A percentile compares a stretch with the other conserved stretches of the same genome.
phyloP scores from a whole-genome alignment of 2,888 invertebrate species.

The Drosophila anomalata region DNA sequence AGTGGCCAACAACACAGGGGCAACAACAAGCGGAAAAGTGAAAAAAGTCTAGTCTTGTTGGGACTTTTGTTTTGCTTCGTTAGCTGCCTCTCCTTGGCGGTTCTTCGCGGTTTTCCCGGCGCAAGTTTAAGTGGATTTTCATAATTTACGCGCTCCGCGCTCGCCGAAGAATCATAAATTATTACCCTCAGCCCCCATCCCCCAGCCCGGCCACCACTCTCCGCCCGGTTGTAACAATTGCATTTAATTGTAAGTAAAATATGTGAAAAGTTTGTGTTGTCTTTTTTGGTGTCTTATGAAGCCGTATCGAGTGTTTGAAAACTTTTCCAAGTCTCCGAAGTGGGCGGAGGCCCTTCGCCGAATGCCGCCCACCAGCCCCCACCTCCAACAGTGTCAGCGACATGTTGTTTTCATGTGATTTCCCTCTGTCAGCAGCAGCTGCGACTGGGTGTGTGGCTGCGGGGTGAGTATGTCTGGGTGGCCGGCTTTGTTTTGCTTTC shows the following conservation, averaged over 20 bases:
- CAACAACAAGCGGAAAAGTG: slow-evolving; percentile 6
- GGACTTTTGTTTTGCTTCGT: slow-evolving; percentile 74
- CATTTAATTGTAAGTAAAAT: slow-evolving; percentile 79
- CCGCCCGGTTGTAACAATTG: slow-evolving; percentile 61
- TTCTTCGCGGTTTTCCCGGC: slow-evolving; percentile 33
- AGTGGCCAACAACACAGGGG: slow-evolving; percentile 17
- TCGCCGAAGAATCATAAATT: slow-evolving; percentile 70
- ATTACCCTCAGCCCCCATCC: slow-evolving; percentile 40
- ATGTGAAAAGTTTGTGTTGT: slow-evolving; percentile 72
- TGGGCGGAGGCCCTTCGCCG: slow-evolving; percentile 26
- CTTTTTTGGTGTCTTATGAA: slow-evolving; percentile 20
- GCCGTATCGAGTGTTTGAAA: slow-evolving; percentile 44
- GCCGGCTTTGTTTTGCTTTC: slow-evolving; percentile 44
- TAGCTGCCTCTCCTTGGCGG: slow-evolving; percentile 34
- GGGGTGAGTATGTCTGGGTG: slow-evolving; percentile 18
- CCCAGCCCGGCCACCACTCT: slow-evolving; percentile 22
- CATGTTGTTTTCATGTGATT: slow-evolving; percentile 77
- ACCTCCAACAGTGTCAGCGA: slow-evolving; percentile 59
- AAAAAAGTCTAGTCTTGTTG: slow-evolving; percentile 40
- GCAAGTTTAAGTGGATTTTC: slow-evolving; percentile 78
- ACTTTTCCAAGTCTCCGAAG: slow-evolving; percentile 65
- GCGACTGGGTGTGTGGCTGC: slow-evolving; percentile 16
- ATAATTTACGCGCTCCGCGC: slow-evolving; percentile 73
- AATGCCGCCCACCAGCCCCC: not conserved
- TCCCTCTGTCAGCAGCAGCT: slow-evolving; percentile 61